Evolutionary conservation across 2,797 vertebrate species (phyloP), one percentile per base, ranked within the genome.

Genomic region (Glyptemys insculpta): DNA sequence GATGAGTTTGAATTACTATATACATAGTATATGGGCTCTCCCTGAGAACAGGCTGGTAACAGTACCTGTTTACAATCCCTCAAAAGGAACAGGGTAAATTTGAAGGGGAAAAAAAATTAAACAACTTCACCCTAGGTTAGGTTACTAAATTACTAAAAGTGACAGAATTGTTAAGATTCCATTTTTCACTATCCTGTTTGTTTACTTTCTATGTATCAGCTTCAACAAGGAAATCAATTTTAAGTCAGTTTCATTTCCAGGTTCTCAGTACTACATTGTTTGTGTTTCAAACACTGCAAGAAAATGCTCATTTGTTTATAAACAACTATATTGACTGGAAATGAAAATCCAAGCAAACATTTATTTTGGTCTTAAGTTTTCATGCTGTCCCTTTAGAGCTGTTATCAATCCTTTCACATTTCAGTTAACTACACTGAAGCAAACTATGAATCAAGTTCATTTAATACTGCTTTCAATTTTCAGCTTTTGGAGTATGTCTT

Each of bases 401-500:
- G 44, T 44, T 93, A 88, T 94, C 4, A 65, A 94, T 90, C 47
- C 79, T 94, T 95, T 83, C 89, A 95, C 41, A 72, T 95, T 95
- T 85, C 15, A 6, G 90, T 93, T 89, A 85, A 72, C 79, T 74
- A 85, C 57, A 89, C 80, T 80, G 89, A 85, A 92, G 82, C 88
- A 83, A 93, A 88, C 92, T 92, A 96, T 59, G 79, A 96, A 59
- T 7, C 81, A 90, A 96, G 57, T 29, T 88, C 91, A 27, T 47
- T 94, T 90, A 94, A 54, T 93, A 76, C 52, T 31, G 84, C 47
- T 86, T 95, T 88, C 92, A 91, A 87, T 93, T 92, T 54, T 88
- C 88, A 91, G 83, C 91, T 96, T 96, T 90, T 94, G 94, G 97
- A 95, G 56, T 54, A 76, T 27, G 54, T 96, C 93, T 62, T 95